These are phyloP conservation scores for Sturnus vulgaris DNA, from an alignment of 2,113 vertebrate species.

Conservation along the genomic window DNA sequence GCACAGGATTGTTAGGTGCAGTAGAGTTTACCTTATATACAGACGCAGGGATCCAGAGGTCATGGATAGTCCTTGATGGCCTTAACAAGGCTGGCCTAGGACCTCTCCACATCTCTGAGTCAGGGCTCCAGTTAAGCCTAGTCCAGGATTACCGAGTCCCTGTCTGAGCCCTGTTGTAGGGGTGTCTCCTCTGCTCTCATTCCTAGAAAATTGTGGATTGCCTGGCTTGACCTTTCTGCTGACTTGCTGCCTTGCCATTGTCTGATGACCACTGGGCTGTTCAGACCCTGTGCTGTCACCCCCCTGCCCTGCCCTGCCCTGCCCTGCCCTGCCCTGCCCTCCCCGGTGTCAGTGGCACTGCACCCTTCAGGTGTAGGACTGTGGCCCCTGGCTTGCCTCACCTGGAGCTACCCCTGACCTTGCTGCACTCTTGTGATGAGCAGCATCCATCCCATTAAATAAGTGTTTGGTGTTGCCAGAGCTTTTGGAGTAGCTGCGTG, in stretches of 20 bases:
- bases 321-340: background rate
- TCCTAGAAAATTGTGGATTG: background rate
- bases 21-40: background rate
- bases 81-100: background rate
- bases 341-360: background rate
- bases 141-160: background rate
- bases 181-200: background rate
- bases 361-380: background rate
- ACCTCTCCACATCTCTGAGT: background rate
- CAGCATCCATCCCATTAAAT: background rate
- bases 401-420: background rate
- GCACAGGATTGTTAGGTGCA: background rate
- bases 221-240: background rate
- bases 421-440: background rate
- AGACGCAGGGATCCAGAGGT: background rate
- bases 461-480: background rate
- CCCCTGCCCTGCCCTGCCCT: background rate
- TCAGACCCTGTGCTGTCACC: background rate
- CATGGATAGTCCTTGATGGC: background rate
- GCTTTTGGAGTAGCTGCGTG: background rate
- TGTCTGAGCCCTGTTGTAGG: background rate
- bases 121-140: background rate
- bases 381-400: rapidly evolving
- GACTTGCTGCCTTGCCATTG: background rate
- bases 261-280: background rate